Evolutionary conservation across 2,888 invertebrate species (phyloP), one percentile per base, ranked within the genome.

Genomic region (Orchestes rusci): DNA sequence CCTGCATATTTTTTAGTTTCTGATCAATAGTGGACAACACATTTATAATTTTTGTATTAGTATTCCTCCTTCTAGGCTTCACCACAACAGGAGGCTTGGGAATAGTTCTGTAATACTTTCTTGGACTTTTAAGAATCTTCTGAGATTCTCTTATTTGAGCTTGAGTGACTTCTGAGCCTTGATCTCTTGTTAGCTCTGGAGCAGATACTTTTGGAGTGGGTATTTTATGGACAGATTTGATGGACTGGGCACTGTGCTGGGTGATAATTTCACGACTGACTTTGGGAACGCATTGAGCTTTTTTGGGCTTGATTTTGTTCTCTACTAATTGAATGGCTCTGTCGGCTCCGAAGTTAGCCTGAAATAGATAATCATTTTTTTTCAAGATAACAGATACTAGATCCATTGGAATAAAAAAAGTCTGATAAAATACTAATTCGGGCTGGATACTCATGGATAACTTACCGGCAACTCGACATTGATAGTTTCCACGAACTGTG

Each of bases 241-340:
- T 23, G 7, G 30, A 13, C 5, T 30, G 7, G 7, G 7, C 13
- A 10, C 13, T 5, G 5, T 28, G 38, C 15, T 45, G 41, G 1
- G 41, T 41, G 13, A 15, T 8, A 1, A 42, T 29, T 39, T 45
- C 39, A 20, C 32, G 30, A 29, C 17, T 38, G 1, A 43, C 36
- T 35, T 42, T 43, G 5, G 39, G n/a, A 5, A 12, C 1, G 10
- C 10, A 10, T 16, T n/a, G 13, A 2, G 20, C 20, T 34, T 15
- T 39, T 45, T 49, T 49, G 5, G 45, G 49, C 20, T 42, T 34
- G 15, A 45, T 45, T 36, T 45, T 49, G 15, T 42, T 49, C 28
- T 41, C 34, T 2, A 41, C 19, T 16, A 39, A 12, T 31, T 45
- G 44, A 3, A 49, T 42, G 10, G 45, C 49, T 27, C 49, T 33